Percentiles rank a stretch among this genome's conserved stretches.
Evolutionary conservation across 1,140 invertebrate genomes (phyloP).

Genomic region (Pissodes strobi): DNA sequence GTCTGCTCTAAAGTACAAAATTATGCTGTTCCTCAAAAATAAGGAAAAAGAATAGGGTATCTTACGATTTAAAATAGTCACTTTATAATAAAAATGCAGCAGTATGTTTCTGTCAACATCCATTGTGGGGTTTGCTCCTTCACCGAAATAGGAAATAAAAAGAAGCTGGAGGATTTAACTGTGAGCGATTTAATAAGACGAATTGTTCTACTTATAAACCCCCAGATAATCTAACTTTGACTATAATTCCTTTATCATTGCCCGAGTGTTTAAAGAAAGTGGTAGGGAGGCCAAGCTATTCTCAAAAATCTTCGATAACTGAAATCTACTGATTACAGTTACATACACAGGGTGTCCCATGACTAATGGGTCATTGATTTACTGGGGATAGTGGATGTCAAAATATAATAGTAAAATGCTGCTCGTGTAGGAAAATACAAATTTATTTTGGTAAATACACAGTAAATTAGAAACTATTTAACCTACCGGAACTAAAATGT

Average conservation of each 20-base stretch:
- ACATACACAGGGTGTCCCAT: too few relatives aligned
- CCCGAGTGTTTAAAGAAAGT: too few relatives aligned
- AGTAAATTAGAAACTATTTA: too few relatives aligned
- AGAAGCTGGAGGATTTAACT: constrained; percentile 21
- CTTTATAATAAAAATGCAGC: constrained; percentile 33
- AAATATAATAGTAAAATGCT: too few relatives aligned
- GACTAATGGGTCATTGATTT: too few relatives aligned
- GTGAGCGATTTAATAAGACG: constrained; percentile 25
- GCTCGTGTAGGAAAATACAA: too few relatives aligned
- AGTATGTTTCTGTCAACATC: constrained; percentile 33
- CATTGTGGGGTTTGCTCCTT: constrained; percentile 20
- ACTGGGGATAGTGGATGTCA: too few relatives aligned
- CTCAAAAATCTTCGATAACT: too few relatives aligned
- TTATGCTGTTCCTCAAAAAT: constrained; percentile 25
- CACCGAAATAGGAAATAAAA: constrained; percentile 23
- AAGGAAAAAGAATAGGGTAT: constrained; percentile 29
- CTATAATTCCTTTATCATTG: background rate
- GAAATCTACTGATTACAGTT: too few relatives aligned
- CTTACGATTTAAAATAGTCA: constrained; percentile 28
- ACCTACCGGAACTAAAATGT: too few relatives aligned
- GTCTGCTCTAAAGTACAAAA: constrained; percentile 25
- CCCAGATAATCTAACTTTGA: constrained; percentile 13
- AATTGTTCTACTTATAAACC: constrained; percentile 17
- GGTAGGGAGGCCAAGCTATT: too few relatives aligned
- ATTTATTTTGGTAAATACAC: too few relatives aligned